Evolutionary conservation across 2,888 invertebrate genomes (phyloP).

Genomic region (Tetropium fuscum): DNA sequence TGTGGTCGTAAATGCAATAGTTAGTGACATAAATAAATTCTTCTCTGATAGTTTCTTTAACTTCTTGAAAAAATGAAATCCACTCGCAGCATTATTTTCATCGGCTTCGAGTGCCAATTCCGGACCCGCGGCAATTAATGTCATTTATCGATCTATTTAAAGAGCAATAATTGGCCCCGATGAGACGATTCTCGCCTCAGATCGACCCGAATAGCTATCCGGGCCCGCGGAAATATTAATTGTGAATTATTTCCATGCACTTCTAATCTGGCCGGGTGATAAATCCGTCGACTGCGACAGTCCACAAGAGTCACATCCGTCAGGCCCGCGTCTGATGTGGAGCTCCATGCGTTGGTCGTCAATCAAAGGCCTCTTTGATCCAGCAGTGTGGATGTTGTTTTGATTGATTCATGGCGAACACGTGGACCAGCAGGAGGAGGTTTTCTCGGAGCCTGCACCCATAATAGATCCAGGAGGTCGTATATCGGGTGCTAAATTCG

Average conservation of each 20-base stretch:
- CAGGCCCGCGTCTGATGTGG: slow-evolving; percentile 40
- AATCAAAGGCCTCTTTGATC: slow-evolving; percentile 61
- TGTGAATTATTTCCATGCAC: slow-evolving; percentile 54
- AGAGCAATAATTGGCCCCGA: slow-evolving; percentile 38
- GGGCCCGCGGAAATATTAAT: slow-evolving; percentile 51
- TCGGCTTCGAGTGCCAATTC: no score
- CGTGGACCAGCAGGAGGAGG: slow-evolving; percentile 54
- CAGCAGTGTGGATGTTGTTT: slow-evolving; percentile 53
- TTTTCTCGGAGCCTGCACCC: slow-evolving; percentile 19
- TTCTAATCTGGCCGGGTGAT: slow-evolving; percentile 51
- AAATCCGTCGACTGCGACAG: slow-evolving; percentile 47
- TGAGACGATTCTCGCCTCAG: slow-evolving; percentile 37
- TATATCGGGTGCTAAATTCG: slow-evolving; percentile 3
- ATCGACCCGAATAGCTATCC: slow-evolving; percentile 4
- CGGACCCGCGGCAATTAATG: background rate
- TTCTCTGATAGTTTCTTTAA: no score
- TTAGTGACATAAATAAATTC: no score
- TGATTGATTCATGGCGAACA: slow-evolving; percentile 65
- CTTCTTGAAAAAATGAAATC: no score
- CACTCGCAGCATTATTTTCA: no score
- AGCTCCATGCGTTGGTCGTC: slow-evolving; percentile 58
- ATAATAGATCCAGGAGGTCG: slow-evolving; percentile 17
- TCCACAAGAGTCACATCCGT: slow-evolving; percentile 46
- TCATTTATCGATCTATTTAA: slow-evolving; percentile 32
- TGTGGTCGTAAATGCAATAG: no score